Evolutionary conservation across 2,113 vertebrate species (phyloP).

Genomic region (Rhinopithecus roxellana): DNA sequence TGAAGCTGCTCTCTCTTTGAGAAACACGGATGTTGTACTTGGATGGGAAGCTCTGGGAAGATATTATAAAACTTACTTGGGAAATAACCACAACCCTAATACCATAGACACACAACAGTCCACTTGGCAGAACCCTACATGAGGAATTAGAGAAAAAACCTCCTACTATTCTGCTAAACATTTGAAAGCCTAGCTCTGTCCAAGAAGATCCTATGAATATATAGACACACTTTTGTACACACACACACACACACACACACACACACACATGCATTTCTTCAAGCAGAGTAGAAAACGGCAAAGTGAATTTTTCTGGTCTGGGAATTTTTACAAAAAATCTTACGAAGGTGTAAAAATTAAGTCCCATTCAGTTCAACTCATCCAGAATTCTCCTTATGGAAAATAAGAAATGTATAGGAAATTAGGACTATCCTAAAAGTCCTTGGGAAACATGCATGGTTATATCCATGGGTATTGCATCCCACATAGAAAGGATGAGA

Average conservation of each 20-base stretch:
- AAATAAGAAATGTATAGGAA: neutral
- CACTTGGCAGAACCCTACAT: conserved; percentile 53
- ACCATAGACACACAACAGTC: conserved; percentile 31
- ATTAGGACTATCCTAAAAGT: neutral
- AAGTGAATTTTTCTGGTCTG: neutral
- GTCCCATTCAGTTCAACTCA: neutral
- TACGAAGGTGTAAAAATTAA: conserved; percentile 16
- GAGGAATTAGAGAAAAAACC: conserved; percentile 32
- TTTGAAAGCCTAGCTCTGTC: conserved; percentile 33
- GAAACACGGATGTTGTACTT: conserved; percentile 21
- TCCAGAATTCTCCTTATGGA: conserved; percentile 13
- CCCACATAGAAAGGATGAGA: neutral
- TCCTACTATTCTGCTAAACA: conserved; percentile 20
- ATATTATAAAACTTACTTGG: conserved; percentile 49
- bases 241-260: neutral
- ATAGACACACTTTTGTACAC: neutral
- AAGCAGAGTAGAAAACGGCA: neutral
- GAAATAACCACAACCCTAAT: conserved; percentile 69
- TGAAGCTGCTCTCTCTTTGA: neutral
- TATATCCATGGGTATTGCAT: neutral
- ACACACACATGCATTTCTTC: neutral
- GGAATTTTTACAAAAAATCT: neutral
- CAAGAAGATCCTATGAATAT: conserved; percentile 4
- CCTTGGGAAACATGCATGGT: neutral
- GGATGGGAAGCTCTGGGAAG: conserved; percentile 44